These are phyloP conservation scores for Gonocerus acuteangulatus DNA, from an alignment of 2,888 invertebrate species.

Conservation along the genomic window DNA sequence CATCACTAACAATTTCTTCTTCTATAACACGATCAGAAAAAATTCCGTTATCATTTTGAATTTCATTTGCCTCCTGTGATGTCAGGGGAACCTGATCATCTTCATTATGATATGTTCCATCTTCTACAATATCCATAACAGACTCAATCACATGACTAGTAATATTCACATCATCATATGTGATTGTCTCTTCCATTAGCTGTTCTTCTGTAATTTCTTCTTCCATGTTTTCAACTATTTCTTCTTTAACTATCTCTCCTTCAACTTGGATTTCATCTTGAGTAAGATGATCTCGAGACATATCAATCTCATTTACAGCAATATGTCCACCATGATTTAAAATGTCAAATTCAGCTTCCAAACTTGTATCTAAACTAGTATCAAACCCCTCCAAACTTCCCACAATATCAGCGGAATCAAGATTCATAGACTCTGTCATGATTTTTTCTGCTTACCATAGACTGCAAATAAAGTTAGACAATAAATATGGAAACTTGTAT, in stretches of 20 bases:
- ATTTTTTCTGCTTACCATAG: neutral
- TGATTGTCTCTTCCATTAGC: constrained; percentile 23
- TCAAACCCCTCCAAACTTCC: constrained; percentile 42
- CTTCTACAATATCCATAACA: constrained; percentile 29
- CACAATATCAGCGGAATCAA: constrained; percentile 33
- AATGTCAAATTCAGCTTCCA: constrained; percentile 44
- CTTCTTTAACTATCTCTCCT: constrained; percentile 26
- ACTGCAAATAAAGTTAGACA: neutral
- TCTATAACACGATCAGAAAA: constrained; percentile 33
- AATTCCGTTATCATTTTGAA: constrained; percentile 20
- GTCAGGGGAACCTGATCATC: constrained; percentile 12
- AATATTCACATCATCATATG: constrained; percentile 3
- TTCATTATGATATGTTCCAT: constrained; percentile 17
- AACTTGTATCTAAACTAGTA: constrained; percentile 43
- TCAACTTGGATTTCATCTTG: constrained; percentile 11
- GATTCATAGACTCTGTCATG: constrained; percentile 34
- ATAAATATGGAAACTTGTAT: no score
- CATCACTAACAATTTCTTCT: constrained; percentile 32
- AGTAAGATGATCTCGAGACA: constrained; percentile 6
- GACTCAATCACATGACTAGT: constrained; percentile 25
- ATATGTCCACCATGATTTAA: constrained; percentile 27
- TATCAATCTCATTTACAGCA: constrained; percentile 19
- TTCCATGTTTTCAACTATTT: constrained; percentile 30
- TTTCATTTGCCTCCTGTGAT: neutral
- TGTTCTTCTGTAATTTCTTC: constrained; percentile 26